These are phyloP conservation scores for Sciurus niger DNA, from an alignment of 2,113 vertebrate species.

Conservation along the genomic window DNA sequence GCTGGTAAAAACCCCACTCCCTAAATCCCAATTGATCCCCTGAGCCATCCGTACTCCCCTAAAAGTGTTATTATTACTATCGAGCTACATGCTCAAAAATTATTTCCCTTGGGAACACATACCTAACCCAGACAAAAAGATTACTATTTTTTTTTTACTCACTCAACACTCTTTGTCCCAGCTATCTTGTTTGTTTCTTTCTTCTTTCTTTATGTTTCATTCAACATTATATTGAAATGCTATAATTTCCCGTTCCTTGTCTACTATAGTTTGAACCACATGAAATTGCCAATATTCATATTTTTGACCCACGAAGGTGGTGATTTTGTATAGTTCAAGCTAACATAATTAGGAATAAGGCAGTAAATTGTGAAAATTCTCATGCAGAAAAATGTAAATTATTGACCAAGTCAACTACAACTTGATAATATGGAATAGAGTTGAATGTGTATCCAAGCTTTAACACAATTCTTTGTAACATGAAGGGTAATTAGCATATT, in stretches of 20 bases:
- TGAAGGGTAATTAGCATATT: conserved; percentile 64
- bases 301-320: not conserved
- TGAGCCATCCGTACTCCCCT: conserved; percentile 70
- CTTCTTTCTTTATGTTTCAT: conserved; percentile 34
- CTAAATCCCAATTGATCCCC: conserved; percentile 77
- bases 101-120: conserved; percentile 80
- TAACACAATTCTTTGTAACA: conserved; percentile 61
- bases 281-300: conserved; percentile 15
- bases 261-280: not conserved
- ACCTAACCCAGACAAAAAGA: conserved; percentile 73
- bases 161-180: conserved; percentile 58
- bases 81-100: conserved; percentile 80
- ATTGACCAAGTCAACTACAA: conserved; percentile 67
- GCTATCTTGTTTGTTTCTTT: conserved; percentile 61
- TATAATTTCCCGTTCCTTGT: not conserved
- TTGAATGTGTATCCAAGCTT: conserved; percentile 60
- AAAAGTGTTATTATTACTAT: conserved; percentile 83
- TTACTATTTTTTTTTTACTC: conserved; percentile 58
- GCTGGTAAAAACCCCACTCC: conserved; percentile 69
- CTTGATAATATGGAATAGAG: conserved; percentile 52
- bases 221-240: conserved; percentile 38
- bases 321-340: conserved; percentile 16
- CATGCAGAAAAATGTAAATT: conserved; percentile 66
- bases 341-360: conserved; percentile 61
- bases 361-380: conserved; percentile 71